Evolutionary conservation across 2,113 vertebrate species (phyloP).

Genomic region (Bothrops jararaca): DNA sequence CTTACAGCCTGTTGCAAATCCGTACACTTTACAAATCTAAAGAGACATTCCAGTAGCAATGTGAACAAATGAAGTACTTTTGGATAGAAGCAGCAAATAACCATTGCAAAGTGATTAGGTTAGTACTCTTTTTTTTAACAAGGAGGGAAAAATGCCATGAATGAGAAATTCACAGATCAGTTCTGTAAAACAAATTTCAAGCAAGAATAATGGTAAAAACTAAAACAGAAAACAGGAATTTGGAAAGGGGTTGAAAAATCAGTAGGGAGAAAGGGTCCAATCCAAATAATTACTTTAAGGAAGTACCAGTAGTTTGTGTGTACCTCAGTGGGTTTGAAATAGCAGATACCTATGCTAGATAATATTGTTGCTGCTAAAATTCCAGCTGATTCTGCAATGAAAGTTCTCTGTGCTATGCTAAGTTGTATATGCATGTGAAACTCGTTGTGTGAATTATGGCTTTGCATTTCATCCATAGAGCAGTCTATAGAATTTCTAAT

Average conservation of each 20-base stretch:
- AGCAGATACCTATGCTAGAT: neutral
- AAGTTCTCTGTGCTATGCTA: neutral
- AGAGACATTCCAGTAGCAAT: slow-evolving; percentile 8
- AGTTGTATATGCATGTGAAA: neutral
- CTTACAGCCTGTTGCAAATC: slow-evolving; percentile 10
- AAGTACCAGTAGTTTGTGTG: neutral
- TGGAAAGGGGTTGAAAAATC: slow-evolving; percentile 31
- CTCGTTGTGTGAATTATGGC: neutral
- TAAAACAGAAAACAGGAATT: slow-evolving; percentile 39
- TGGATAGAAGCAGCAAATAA: slow-evolving; percentile 41
- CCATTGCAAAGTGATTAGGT: slow-evolving; percentile 34
- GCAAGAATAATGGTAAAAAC: slow-evolving; percentile 55
- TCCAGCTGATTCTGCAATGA: neutral
- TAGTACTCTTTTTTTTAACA: slow-evolving; percentile 43
- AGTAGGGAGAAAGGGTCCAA: slow-evolving; percentile 31
- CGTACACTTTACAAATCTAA: neutral
- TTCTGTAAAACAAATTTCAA: slow-evolving; percentile 48
- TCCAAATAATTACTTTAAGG: neutral
- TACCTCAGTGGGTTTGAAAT: neutral
- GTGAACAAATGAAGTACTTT: slow-evolving; percentile 36
- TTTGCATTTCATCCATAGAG: neutral
- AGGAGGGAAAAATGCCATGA: slow-evolving; percentile 31
- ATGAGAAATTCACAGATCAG: slow-evolving; percentile 43
- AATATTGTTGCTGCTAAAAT: neutral
- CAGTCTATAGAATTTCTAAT: neutral